Percentiles rank a stretch among this genome's conserved stretches.
Evolutionary conservation across 2,888 invertebrate species (phyloP).

Genomic region (Pelosia muscerda): DNA sequence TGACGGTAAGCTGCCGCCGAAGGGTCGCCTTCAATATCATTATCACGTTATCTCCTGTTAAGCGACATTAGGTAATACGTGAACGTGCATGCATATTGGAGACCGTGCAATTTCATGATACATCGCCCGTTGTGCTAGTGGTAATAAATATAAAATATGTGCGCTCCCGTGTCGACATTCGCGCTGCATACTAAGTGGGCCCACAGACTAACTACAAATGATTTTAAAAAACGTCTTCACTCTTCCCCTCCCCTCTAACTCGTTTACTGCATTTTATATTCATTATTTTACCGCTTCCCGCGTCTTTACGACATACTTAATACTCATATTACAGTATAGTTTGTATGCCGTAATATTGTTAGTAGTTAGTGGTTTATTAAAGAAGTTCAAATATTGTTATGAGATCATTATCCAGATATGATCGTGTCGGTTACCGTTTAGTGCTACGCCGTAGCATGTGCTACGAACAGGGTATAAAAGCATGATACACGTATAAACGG

Average conservation of each 20-base stretch:
- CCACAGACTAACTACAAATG: slow-evolving; percentile 69
- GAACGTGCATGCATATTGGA: slow-evolving; percentile 62
- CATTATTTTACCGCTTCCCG: slow-evolving; percentile 63
- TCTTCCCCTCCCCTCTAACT: slow-evolving; percentile 54
- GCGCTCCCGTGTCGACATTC: slow-evolving; percentile 58
- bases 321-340: slow-evolving; percentile 52
- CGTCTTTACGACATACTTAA: slow-evolving; percentile 65
- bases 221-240: slow-evolving; percentile 68
- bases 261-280: slow-evolving; percentile 75
- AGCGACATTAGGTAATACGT: slow-evolving; percentile 58
- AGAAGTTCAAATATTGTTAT: slow-evolving; percentile 48
- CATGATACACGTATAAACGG: neutral
- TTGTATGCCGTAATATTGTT: slow-evolving; percentile 44
- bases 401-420: slow-evolving; percentile 29
- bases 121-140: slow-evolving; percentile 65
- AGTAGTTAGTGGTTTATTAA: slow-evolving; percentile 41
- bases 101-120: slow-evolving; percentile 72
- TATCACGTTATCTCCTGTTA: slow-evolving; percentile 48
- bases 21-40: slow-evolving; percentile 38
- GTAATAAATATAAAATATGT: slow-evolving; percentile 84
- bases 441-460: slow-evolving; percentile 49
- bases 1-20: neutral
- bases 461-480: slow-evolving; percentile 32
- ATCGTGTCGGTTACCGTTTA: slow-evolving; percentile 19
- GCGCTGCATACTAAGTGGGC: slow-evolving; percentile 76